Base-by-base conservation (phyloP, 2,888 invertebrate genomes). In the Parnassius apollo region DNA sequence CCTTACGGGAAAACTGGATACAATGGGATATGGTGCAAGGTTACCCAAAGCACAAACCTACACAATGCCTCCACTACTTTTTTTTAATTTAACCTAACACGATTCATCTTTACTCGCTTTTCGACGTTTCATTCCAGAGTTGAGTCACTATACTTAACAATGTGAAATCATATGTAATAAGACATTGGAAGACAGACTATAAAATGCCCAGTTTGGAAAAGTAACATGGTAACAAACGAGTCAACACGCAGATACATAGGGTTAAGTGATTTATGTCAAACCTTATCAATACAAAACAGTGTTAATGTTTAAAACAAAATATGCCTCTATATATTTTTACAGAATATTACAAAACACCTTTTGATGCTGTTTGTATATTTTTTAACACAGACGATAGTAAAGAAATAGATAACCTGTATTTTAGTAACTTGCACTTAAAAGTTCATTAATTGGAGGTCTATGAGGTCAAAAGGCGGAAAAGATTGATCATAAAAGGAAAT, bases 141-240 rank as follows among this genome's bases (percentile, higher is more conserved):
- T 64, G 75, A 73, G 73, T 73, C 65, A 74, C 88, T 88, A 80
- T 87, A 90, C 87, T 88, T 76, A 88, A 90, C 90, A 82, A 86
- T 68, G 86, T 86, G 87, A 81, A 70, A 67, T 63, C 63, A 66
- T 61, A 65, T 62, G 68, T 42, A 49, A 18, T 42, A 49, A 54
- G 61, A 56, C 50, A 49, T 22, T 79, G 88, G 86, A 88, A 88
- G 85, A 86, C 85, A 56, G 55, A 46, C n/a, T 18, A 10, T 44
- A 63, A 60, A 87, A 89, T 87, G 87, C 88, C 89, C 88, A 80
- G 78, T 69, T 72, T 75, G 78, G 77, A 76, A 77, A 70, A 25
- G 51, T 59, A 74, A 79, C 70, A 76, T 89, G 89, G 89, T 89
- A 88, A 89, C 88, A 75, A 79, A 69, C 67, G 50, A 63, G 58